Base-by-base conservation (phyloP, 2,113 vertebrate species). In the Tachycineta bicolor region DNA sequence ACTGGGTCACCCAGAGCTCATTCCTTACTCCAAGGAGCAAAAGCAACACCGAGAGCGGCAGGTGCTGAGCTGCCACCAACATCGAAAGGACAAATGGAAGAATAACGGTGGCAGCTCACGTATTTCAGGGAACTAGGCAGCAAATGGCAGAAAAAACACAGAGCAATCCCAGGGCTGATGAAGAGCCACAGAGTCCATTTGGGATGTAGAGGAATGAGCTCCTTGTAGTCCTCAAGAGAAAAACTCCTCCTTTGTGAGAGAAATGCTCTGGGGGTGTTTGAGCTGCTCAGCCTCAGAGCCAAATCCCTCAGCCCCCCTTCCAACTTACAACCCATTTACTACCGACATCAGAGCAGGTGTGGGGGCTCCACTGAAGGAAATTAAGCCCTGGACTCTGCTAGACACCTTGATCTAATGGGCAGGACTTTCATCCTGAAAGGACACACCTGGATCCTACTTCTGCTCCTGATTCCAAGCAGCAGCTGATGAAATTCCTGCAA, bases 1-100 rank as follows among this genome's bases (percentile, higher is more conserved):
- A 0, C 43, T 5, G 47, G 11, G 2, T 3, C 11, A 26, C 34
- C 39, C 7, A 9, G 33, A 63, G 24, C 67, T 69, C 25, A 0
- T 10, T 10, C 5, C 4, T 2, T 5, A 8, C 55, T 28, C 43
- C 78, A 25, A 25, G 53, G 58, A 68, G 21, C 39, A 14, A 4
- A 2, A 5, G 80, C 6, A 14, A 4, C 3, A 5, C 84, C 6
- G 4, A 47, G 60, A 2, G 5, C 55, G 22, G 68, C 12, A 14
- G 46, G 26, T 18, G 24, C 19, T 4, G 34, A 50, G 47, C 4
- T 68, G 33, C 37, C 41, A 39, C 43, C 8, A 6, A 2, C 43
- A 7, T 1, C 43, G 19, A 4, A 23, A 5, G 49, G 43, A 21
- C 21, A 43, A 29, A 26, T 3, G 19, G 39, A 37, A 26, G 12